Conservation (phyloP, 2,797 vertebrate species). For the Rallus crepitans region DNA sequence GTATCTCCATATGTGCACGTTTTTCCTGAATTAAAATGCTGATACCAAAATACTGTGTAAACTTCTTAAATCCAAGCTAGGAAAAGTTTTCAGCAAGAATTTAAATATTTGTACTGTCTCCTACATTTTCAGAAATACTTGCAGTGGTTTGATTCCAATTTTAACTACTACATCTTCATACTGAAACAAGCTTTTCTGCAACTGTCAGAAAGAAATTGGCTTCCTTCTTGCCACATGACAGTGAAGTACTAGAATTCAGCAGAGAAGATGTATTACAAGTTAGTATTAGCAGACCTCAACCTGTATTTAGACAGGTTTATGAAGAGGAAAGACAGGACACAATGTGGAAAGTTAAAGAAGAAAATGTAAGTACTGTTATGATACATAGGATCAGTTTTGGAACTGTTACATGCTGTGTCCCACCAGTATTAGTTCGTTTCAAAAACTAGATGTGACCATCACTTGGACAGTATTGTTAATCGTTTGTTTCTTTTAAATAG, state of each 20-base stretch:
- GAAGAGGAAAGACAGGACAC: neutral
- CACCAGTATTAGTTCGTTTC: neutral
- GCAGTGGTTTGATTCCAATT: neutral
- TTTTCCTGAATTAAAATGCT: neutral
- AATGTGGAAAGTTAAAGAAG: neutral
- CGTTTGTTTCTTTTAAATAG: neutral
- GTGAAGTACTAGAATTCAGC: neutral
- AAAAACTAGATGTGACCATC: neutral
- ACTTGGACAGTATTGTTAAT: neutral
- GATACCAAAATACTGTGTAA: neutral
- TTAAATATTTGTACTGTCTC: neutral
- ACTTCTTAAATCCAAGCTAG: neutral
- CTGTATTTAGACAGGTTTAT: neutral
- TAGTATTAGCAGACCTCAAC: neutral
- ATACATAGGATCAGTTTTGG: neutral
- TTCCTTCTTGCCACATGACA: neutral
- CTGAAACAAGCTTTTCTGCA: neutral
- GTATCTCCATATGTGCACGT: neutral
- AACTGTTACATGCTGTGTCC: neutral
- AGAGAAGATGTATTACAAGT: neutral
- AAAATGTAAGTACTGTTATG: neutral
- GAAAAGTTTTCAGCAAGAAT: neutral
- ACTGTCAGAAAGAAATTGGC: neutral
- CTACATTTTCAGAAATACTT: neutral
- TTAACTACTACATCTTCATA: neutral